Evolutionary conservation across 2,113 vertebrate species (phyloP).

Genomic region (Pogona vitticeps): DNA sequence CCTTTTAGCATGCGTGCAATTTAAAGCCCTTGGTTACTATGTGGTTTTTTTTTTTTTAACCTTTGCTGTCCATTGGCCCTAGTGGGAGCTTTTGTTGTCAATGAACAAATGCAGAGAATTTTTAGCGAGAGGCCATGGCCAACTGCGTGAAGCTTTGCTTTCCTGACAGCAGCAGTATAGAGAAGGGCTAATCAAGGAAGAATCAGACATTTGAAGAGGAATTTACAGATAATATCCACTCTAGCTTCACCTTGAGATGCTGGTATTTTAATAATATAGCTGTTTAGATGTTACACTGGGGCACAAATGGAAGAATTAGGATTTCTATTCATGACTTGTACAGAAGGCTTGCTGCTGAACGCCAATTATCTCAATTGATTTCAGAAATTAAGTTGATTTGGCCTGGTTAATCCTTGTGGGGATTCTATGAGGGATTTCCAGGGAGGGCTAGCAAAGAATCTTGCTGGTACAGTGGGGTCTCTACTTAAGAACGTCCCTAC

Average conservation of each 20-base stretch:
- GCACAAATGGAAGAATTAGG: not conserved
- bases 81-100: conserved; percentile 69
- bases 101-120: conserved; percentile 73
- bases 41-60: conserved; percentile 57
- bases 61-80: conserved; percentile 67
- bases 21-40: conserved; percentile 73
- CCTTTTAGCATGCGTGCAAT: conserved; percentile 69
- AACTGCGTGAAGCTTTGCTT: conserved; percentile 50
- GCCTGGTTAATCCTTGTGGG: no score
- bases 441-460: no score
- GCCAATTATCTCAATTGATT: no score
- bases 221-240: conserved; percentile 55
- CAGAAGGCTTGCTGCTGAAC: not conserved
- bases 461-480: no score
- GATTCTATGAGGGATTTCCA: no score
- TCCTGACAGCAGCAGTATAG: conserved; percentile 52
- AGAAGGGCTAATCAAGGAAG: conserved; percentile 53
- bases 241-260: conserved; percentile 38
- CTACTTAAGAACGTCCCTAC: no score
- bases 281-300: not conserved
- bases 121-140: conserved; percentile 71
- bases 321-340: not conserved
- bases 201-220: conserved; percentile 58
- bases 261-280: conserved; percentile 23
- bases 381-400: no score